Evolutionary conservation across 1,140 invertebrate genomes (phyloP).

Genomic region (Euglossa dilemma): DNA sequence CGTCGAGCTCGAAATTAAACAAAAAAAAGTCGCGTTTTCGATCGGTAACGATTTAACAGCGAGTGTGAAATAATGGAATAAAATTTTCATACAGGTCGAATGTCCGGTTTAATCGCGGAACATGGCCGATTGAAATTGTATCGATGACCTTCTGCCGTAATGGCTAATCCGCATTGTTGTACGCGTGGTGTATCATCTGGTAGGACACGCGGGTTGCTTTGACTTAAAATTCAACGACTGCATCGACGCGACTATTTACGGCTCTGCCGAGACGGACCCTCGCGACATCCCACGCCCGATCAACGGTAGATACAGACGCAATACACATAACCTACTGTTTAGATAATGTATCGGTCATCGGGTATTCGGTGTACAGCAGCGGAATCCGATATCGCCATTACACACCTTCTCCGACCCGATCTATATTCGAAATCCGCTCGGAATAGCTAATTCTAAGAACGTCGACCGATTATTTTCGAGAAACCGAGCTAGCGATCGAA

Average conservation of each 20-base stretch:
- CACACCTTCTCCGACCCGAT: too few relatives aligned
- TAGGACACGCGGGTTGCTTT: not conserved
- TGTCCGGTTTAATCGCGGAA: not conserved
- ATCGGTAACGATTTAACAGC: too few relatives aligned
- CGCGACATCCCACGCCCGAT: constrained; percentile 13
- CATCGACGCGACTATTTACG: constrained; percentile 38
- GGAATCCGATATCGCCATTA: too few relatives aligned
- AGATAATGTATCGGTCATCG: constrained; percentile 35
- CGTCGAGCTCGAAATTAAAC: not conserved
- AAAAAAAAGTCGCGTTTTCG: too few relatives aligned
- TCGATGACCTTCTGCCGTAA: not conserved
- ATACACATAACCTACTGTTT: not conserved
- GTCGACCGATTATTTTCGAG: not conserved
- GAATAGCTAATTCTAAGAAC: not conserved
- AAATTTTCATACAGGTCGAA: not conserved
- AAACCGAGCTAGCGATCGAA: not conserved
- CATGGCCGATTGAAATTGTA: constrained; percentile 1
- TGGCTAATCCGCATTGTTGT: constrained; percentile 13
- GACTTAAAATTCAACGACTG: constrained; percentile 32
- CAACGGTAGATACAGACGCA: constrained; percentile 2
- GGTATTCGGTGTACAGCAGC: not conserved
- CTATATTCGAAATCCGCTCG: not conserved
- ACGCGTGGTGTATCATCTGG: constrained; percentile 19
- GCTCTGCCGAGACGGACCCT: constrained; percentile 9
- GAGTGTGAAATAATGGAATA: not conserved